Evolutionary conservation across 2,888 invertebrate species (phyloP).

Genomic region (Drosophila greeni): DNA sequence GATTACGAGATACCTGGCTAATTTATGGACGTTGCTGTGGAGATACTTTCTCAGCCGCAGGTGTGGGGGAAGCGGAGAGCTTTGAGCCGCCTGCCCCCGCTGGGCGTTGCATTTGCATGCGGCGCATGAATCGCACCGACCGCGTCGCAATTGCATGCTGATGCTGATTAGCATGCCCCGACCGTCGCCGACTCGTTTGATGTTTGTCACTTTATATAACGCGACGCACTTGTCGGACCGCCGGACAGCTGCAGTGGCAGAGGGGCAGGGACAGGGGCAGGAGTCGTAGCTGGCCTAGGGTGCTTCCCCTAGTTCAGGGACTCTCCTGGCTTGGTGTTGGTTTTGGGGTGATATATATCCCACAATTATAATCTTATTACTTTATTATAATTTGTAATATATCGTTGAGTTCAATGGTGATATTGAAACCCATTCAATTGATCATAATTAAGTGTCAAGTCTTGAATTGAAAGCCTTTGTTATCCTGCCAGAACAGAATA

Average conservation of each 20-base stretch:
- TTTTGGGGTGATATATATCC: not conserved
- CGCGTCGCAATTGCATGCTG: constrained; percentile 65
- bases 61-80: too few species aligned
- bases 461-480: not conserved
- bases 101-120: constrained; percentile 48
- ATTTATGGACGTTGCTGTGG: constrained; percentile 1
- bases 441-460: not conserved
- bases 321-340: not conserved
- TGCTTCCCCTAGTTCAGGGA: constrained; percentile 23
- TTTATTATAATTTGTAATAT: not conserved
- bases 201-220: constrained; percentile 55
- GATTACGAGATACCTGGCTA: constrained; percentile 9
- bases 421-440: too few species aligned
- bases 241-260: not conserved
- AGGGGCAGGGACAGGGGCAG: not conserved
- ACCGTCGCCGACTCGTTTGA: constrained; percentile 27
- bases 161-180: constrained; percentile 53
- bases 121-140: constrained; percentile 41
- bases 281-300: constrained; percentile 22
- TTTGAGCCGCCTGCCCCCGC: too few species aligned
- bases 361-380: not conserved
- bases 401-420: too few species aligned
- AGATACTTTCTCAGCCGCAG: constrained; percentile 5
- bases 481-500: too few species aligned
- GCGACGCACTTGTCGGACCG: constrained; percentile 25